A percentile compares a stretch with the other conserved stretches of the same genome.
Conservation (phyloP, 2,888 invertebrate species). For the Boloria selene region DNA sequence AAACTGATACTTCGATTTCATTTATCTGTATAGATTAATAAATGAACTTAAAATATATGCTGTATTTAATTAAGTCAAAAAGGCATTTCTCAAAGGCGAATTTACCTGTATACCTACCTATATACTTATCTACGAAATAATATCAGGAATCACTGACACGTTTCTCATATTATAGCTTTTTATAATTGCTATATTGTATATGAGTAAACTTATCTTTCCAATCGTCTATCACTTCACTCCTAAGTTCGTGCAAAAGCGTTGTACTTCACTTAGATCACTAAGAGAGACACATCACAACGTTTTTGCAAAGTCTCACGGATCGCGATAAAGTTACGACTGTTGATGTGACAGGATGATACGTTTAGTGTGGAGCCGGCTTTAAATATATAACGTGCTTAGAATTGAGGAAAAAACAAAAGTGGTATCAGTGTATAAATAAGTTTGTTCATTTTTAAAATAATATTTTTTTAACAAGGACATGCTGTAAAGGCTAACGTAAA, state of each 20-base stretch:
- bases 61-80: too few species aligned
- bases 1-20: too few species aligned
- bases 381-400: neutral
- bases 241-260: conserved; percentile 1
- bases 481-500: too few species aligned
- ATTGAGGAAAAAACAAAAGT: neutral
- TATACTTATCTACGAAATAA: too few species aligned
- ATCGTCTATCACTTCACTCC: neutral
- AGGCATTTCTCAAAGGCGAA: too few species aligned
- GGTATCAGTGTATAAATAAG: neutral
- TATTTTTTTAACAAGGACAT: neutral
- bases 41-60: too few species aligned
- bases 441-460: neutral
- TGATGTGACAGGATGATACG: conserved; percentile 37
- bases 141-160: too few species aligned
- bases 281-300: conserved; percentile 21
- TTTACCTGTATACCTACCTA: too few species aligned
- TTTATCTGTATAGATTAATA: too few species aligned
- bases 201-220: neutral
- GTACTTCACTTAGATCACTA: conserved; percentile 2
- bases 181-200: neutral
- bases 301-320: conserved; percentile 23
- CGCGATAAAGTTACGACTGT: conserved; percentile 25
- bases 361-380: conserved; percentile 24
- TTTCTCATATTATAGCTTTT: too few species aligned